phyloP scores from a whole-genome alignment of 2,113 vertebrate genomes.

The Toxostoma redivivum region DNA sequence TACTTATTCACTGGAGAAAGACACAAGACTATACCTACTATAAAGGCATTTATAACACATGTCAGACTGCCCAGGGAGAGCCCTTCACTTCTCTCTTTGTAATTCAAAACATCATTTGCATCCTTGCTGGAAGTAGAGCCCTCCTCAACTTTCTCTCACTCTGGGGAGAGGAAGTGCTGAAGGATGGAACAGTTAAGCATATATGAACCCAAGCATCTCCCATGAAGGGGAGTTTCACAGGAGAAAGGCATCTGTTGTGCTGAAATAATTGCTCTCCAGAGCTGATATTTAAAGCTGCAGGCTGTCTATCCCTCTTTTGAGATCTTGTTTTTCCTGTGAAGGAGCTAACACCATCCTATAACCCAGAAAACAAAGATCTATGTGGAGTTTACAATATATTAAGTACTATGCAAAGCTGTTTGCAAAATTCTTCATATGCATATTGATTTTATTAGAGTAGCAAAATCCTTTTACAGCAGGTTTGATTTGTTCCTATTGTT shows the following conservation, averaged over 20 bases:
- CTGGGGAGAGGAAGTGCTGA: conserved; percentile 46
- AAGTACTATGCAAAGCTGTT: not conserved
- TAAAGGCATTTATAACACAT: conserved; percentile 38
- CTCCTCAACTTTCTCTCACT: conserved; percentile 24
- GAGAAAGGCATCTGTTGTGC: conserved; percentile 58
- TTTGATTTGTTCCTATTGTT: not conserved
- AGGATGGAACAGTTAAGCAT: conserved; percentile 32
- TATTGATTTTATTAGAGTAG: not conserved
- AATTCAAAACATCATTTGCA: conserved; percentile 59
- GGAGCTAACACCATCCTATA: not conserved
- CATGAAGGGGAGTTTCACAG: conserved; percentile 25
- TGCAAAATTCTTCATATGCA: not conserved
- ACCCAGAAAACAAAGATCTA: not conserved
- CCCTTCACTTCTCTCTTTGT: conserved; percentile 44
- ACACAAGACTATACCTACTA: conserved; percentile 7
- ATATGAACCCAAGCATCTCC: conserved; percentile 29
- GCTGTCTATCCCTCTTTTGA: not conserved
- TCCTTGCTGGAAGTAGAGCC: not conserved
- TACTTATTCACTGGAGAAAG: not conserved
- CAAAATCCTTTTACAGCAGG: not conserved
- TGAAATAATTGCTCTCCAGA: conserved; percentile 32
- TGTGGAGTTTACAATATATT: not conserved
- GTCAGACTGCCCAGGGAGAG: conserved; percentile 32
- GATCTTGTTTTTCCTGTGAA: not conserved
- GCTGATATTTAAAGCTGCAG: conserved; percentile 41